Percentiles rank a stretch among this genome's conserved stretches.
Evolutionary conservation across 2,888 invertebrate species (phyloP).

Genomic region (Acanthosepion esculentum): DNA sequence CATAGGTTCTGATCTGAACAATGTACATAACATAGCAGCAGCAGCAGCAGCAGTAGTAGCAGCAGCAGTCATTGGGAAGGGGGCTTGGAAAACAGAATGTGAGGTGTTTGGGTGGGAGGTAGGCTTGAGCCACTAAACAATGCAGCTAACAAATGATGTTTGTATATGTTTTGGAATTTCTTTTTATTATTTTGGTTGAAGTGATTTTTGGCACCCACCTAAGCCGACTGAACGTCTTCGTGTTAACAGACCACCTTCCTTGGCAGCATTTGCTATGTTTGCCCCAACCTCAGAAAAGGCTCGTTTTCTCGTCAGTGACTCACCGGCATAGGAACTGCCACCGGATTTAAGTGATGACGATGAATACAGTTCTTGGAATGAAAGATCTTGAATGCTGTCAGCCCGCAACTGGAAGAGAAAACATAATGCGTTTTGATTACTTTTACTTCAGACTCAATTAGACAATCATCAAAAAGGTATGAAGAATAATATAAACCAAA

Average conservation of each 20-base stretch:
- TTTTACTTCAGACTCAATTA: neutral
- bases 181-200: conserved; percentile 1
- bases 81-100: neutral
- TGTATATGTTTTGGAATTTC: neutral
- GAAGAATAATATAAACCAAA: neutral
- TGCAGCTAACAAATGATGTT: neutral
- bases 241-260: conserved; percentile 54
- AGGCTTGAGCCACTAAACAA: conserved; percentile 33
- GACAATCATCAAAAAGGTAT: neutral
- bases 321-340: conserved; percentile 61
- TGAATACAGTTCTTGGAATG: conserved; percentile 56
- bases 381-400: conserved; percentile 72
- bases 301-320: conserved; percentile 58
- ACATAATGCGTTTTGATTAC: neutral
- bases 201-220: conserved; percentile 57
- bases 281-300: conserved; percentile 54
- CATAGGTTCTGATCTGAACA: conserved; percentile 22
- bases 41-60: neutral
- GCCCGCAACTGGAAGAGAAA: conserved; percentile 66
- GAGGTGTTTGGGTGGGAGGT: neutral
- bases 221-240: conserved; percentile 55
- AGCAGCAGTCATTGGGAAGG: neutral
- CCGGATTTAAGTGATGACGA: conserved; percentile 54
- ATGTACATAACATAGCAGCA: conserved; percentile 23
- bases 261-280: conserved; percentile 57